Conservation (phyloP, 2,797 vertebrate species). For the Borostomias antarcticus region DNA sequence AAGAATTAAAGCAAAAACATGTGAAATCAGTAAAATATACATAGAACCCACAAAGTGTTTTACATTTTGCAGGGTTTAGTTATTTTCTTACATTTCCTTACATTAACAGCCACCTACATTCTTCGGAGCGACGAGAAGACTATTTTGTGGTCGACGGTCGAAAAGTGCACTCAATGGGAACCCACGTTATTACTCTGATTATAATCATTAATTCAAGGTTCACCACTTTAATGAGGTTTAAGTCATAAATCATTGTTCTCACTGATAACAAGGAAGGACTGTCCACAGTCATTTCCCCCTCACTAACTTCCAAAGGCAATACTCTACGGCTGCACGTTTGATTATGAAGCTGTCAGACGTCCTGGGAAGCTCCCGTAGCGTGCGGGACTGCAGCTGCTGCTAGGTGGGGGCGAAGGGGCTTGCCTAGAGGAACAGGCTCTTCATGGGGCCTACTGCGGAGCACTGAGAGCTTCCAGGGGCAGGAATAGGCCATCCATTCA, state of each 20-base stretch:
- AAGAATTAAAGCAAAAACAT: constrained; percentile 2
- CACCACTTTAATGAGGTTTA: constrained; percentile 17
- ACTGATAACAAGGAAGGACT: constrained; percentile 11
- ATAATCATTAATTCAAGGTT: constrained; percentile 32
- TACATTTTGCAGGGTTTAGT: constrained; percentile 15
- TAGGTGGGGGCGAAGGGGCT: not conserved
- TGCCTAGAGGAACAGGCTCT: constrained; percentile 8
- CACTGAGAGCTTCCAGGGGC: constrained; percentile 17
- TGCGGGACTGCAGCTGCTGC: not conserved
- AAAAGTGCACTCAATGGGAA: constrained; percentile 4
- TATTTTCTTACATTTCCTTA: constrained; percentile 22
- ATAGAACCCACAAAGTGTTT: constrained; percentile 23
- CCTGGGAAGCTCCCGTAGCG: constrained; percentile 17
- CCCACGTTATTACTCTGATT: constrained; percentile 28
- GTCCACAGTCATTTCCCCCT: constrained; percentile 23
- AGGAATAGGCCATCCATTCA: constrained; percentile 30
- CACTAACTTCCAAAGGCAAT: constrained; percentile 29
- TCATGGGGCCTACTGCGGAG: constrained; percentile 1
- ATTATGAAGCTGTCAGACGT: constrained; percentile 40
- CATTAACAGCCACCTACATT: constrained; percentile 10
- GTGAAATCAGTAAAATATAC: constrained; percentile 30
- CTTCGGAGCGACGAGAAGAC: constrained; percentile 7
- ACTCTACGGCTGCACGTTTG: constrained; percentile 19
- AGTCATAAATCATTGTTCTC: constrained; percentile 31
- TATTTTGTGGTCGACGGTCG: constrained; percentile 20